Evolutionary conservation across 2,888 invertebrate genomes (phyloP), one percentile per base, ranked within the genome.

Genomic region (Macaria notata): DNA sequence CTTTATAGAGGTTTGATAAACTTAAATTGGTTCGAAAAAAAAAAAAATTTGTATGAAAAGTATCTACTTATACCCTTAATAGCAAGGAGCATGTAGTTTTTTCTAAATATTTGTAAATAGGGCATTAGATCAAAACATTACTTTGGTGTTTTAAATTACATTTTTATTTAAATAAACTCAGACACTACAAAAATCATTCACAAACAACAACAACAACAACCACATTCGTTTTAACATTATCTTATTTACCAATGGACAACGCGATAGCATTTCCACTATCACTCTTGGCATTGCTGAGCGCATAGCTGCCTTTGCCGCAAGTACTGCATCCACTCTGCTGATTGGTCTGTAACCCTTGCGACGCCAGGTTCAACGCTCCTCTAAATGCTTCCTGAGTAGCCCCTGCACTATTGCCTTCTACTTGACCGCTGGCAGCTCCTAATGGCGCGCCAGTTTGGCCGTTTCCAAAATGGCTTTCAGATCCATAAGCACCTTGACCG

Each of bases 211-310:
- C 33, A 33, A 2, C 19, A 36, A 36, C 33, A 36, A 36, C 2
- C 19, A 19, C 19, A 19, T 19, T 19, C 1, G 19, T 2, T 19
- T 19, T 19, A 19, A 19, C 19, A 19, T 19, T 19, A 19, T 19
- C 33, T 36, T 36, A 36, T 36, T 36, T 36, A 6, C 41, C 41
- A 9, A 41, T 41, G 9, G 41, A 41, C 2, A 90, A 56, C 8
- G 90, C 86, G 0, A 90, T 70, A 0, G 90, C 90, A 7, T 79
- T 75, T 6, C 90, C 90, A 36, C 69, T 78, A 49, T 76, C 69
- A 59, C 86, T 88, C 66, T 81, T 86, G n/a, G 89, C 89, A 43
- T 90, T 90, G 59, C 90, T 90, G 5, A 85, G 69, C 7, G 90
- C 89, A 42, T 82, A 87, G 61, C 75, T 78, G 56, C 81, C 78